phyloP scores from a whole-genome alignment of 92 coral and sea anemone genomes.

The Bergia sp. region DNA sequence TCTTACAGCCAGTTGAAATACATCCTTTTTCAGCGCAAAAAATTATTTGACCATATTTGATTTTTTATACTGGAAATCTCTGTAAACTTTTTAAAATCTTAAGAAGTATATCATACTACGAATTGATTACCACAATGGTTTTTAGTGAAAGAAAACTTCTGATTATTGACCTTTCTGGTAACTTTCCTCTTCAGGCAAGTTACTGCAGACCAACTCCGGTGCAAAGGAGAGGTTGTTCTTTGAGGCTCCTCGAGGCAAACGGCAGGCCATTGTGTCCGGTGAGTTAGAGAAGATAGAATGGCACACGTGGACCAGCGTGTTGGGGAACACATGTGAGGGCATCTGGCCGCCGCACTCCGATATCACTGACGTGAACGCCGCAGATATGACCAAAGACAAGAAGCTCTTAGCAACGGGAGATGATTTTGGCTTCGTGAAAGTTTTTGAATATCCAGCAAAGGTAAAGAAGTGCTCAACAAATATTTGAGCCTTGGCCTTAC shows the following conservation, averaged over 20 bases:
- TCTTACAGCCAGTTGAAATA: too few relatives aligned
- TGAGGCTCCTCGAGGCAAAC: conserved; percentile 97
- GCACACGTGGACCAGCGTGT: conserved; percentile 95
- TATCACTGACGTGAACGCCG: conserved; percentile 93
- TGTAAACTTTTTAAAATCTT: too few relatives aligned
- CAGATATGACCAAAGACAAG: conserved; percentile 89
- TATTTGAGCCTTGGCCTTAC: background rate
- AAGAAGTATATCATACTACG: background rate
- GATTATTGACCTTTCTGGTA: background rate
- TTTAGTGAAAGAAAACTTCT: background rate
- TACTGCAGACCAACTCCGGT: conserved; percentile 96
- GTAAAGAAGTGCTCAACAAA: conserved; percentile 33
- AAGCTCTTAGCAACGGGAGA: conserved; percentile 92
- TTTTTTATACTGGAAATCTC: too few relatives aligned
- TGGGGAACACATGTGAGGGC: conserved; percentile 85
- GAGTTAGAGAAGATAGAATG: conserved; percentile 88
- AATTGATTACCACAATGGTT: too few relatives aligned
- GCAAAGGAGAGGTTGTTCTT: conserved; percentile 96
- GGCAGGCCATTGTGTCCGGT: conserved; percentile 82
- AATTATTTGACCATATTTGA: too few relatives aligned
- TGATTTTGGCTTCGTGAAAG: conserved; percentile 97
- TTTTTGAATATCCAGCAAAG: conserved; percentile 95
- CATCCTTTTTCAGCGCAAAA: too few relatives aligned
- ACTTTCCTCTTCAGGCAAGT: conserved; percentile 68
- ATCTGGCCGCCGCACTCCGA: conserved; percentile 99